Conservation (phyloP, 2,797 vertebrate species). For the Cheracebus regulus region DNA sequence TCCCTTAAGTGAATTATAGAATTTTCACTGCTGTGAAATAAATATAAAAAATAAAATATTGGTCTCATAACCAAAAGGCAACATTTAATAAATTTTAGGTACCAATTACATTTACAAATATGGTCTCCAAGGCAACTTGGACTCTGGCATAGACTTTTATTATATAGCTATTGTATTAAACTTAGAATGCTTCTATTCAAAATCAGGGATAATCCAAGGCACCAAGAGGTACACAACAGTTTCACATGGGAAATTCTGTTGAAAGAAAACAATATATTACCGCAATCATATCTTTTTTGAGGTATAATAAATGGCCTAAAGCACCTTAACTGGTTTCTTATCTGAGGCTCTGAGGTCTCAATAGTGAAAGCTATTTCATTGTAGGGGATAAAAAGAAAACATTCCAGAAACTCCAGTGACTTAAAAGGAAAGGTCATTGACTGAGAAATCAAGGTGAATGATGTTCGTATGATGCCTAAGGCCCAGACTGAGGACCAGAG, state of each 20-base stretch:
- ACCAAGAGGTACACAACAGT: background rate
- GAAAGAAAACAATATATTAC: background rate
- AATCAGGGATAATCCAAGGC: background rate
- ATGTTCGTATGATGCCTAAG: constrained; percentile 18
- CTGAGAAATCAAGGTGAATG: constrained; percentile 54
- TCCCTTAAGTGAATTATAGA: background rate
- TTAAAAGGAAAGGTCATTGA: constrained; percentile 42
- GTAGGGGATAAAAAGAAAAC: constrained; percentile 43
- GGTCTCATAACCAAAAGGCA: background rate
- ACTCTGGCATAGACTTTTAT: background rate
- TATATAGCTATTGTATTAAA: background rate
- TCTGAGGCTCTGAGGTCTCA: constrained; percentile 45
- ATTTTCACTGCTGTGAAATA: background rate
- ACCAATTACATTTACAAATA: constrained; percentile 5
- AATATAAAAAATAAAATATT: constrained; percentile 46
- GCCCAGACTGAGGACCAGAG: background rate
- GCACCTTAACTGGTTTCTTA: constrained; percentile 36
- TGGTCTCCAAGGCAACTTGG: background rate
- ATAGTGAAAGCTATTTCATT: constrained; percentile 49
- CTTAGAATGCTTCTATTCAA: background rate
- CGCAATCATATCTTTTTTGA: constrained; percentile 34
- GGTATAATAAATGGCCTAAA: background rate
- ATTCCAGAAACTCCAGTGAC: background rate
- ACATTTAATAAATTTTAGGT: constrained; percentile 44
- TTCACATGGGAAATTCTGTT: constrained; percentile 31